Evolutionary conservation across 2,888 invertebrate genomes (phyloP).

Genomic region (Anticlea derivata): DNA sequence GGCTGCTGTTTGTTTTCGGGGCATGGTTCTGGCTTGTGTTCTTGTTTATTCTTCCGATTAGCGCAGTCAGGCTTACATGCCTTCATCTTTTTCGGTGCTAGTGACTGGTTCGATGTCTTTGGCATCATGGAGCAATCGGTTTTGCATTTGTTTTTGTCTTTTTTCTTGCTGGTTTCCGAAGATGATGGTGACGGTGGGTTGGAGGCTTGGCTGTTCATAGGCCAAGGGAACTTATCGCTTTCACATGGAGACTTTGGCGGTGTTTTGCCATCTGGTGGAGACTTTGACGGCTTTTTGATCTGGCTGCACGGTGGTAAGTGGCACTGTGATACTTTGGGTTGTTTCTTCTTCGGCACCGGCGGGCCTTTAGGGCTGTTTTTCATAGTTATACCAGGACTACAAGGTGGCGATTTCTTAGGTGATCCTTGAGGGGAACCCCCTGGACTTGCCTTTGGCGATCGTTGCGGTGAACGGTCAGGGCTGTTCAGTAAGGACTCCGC

Average conservation of each 20-base stretch:
- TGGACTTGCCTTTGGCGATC: conserved; percentile 2
- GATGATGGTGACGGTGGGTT: conserved; percentile 8
- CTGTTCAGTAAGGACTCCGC: neutral
- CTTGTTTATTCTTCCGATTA: neutral
- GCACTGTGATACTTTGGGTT: neutral
- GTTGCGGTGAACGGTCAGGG: neutral
- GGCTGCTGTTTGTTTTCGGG: neutral
- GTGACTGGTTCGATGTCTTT: conserved; percentile 5
- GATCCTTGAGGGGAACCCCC: neutral
- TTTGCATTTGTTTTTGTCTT: conserved; percentile 7
- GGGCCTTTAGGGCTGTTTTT: neutral
- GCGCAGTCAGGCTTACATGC: conserved; percentile 6
- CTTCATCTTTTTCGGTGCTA: conserved; percentile 1
- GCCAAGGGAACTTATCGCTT: conserved; percentile 15
- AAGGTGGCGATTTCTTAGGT: neutral
- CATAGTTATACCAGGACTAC: neutral
- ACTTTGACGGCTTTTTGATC: neutral
- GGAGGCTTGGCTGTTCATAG: conserved; percentile 13
- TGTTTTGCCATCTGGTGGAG: neutral
- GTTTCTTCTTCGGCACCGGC: neutral
- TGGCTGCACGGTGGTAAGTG: conserved; percentile 1
- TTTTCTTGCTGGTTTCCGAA: neutral
- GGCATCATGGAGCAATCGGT: conserved; percentile 8
- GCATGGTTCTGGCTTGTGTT: neutral
- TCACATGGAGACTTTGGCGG: conserved; percentile 8